phyloP scores from a whole-genome alignment of 1,140 invertebrate genomes.

The Linepithema humile region DNA sequence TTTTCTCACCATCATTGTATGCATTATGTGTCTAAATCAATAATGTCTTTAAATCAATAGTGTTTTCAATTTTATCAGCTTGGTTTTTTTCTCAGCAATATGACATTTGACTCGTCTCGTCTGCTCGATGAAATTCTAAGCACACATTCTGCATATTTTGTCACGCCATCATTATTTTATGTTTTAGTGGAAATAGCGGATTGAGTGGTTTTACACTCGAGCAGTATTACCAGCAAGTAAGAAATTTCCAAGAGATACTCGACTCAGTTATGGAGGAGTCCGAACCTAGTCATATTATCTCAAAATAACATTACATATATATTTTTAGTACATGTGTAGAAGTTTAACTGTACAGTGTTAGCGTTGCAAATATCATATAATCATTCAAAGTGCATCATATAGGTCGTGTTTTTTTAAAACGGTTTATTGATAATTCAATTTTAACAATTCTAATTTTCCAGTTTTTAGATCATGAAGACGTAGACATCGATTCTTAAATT shows the following conservation, averaged over 20 bases:
- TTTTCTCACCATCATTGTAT: too few species aligned
- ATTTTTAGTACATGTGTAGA: constrained; percentile 46
- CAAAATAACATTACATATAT: constrained; percentile 63
- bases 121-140: background rate
- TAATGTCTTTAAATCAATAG: too few species aligned
- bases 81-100: background rate
- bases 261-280: constrained; percentile 63
- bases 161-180: too few species aligned
- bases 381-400: constrained; percentile 28
- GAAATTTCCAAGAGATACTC: constrained; percentile 62
- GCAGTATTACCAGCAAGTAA: constrained; percentile 64
- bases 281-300: constrained; percentile 51
- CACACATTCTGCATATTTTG: background rate
- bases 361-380: constrained; percentile 13
- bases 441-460: background rate
- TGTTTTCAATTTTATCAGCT: too few species aligned
- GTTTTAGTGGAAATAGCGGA: constrained; percentile 60
- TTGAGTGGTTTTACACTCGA: constrained; percentile 24
- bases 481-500: background rate
- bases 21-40: too few species aligned
- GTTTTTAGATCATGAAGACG: background rate
- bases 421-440: background rate
- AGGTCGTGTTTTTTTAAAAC: constrained; percentile 46
- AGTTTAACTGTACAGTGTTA: constrained; percentile 42
- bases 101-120: background rate